Percentiles rank a stretch among this genome's conserved stretches.
Evolutionary conservation across 2,797 vertebrate genomes (phyloP).

Genomic region (Geotria australis): DNA sequence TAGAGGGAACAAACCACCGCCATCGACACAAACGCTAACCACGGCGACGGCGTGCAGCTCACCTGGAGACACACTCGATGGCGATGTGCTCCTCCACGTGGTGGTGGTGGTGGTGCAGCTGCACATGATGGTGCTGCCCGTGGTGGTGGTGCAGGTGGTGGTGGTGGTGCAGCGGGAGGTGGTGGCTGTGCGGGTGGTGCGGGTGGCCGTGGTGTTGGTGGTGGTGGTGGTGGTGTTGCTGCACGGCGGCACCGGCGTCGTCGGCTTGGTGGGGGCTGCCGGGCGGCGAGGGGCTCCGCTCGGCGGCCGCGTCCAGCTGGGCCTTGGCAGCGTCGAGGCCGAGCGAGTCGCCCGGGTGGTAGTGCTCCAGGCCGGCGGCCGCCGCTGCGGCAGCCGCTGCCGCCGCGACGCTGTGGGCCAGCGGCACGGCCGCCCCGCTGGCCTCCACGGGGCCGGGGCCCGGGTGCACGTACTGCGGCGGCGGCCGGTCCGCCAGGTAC

Average conservation of each 20-base stretch:
- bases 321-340: slow-evolving; percentile 51
- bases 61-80: background rate
- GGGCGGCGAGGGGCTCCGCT: slow-evolving; percentile 18
- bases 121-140: too few species aligned
- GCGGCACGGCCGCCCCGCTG: slow-evolving; percentile 25
- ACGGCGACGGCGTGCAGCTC: background rate
- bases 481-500: slow-evolving; percentile 81
- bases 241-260: too few species aligned
- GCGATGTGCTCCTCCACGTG: background rate
- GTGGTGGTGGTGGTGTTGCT: too few species aligned
- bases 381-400: slow-evolving; percentile 31
- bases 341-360: slow-evolving; percentile 37
- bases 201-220: too few species aligned
- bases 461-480: slow-evolving; percentile 89
- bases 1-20: too few species aligned
- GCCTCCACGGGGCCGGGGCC: slow-evolving; percentile 65
- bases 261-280: background rate
- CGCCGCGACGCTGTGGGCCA: slow-evolving; percentile 31
- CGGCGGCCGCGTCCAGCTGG: slow-evolving; percentile 27
- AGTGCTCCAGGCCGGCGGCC: slow-evolving; percentile 48
- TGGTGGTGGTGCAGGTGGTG: too few species aligned
- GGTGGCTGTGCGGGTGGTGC: too few species aligned
- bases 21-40: too few species aligned
- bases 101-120: background rate
- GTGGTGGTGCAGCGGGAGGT: too few species aligned